A percentile compares a stretch with the other conserved stretches of the same genome.
These are phyloP conservation scores for Rambutsinella grinnellia DNA, from an alignment of 2,888 invertebrate genomes.

Conservation along the genomic window DNA sequence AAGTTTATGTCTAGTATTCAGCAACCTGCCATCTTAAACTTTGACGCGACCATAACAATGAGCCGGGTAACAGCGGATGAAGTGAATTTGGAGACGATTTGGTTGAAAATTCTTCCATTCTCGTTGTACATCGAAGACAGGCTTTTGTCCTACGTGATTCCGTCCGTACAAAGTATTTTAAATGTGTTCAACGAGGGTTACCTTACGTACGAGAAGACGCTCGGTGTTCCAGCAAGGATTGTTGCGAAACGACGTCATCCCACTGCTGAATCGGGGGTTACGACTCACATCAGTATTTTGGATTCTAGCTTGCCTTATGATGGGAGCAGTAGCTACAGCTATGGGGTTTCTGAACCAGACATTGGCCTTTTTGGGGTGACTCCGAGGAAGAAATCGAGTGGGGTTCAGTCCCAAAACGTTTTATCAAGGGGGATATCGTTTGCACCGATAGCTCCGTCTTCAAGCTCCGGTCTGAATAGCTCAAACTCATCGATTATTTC, in stretches of 20 bases:
- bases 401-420: not conserved
- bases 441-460: slow-evolving; percentile 22
- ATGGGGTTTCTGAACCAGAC: too few species aligned
- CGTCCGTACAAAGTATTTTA: slow-evolving; percentile 44
- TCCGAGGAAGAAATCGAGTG: not conserved
- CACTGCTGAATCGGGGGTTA: not conserved
- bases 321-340: too few species aligned
- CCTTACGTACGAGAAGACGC: slow-evolving; percentile 8
- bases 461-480: slow-evolving; percentile 41
- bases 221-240: not conserved
- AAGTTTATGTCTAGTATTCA: slow-evolving; percentile 18
- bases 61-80: slow-evolving; percentile 21
- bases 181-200: slow-evolving; percentile 46
- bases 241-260: not conserved
- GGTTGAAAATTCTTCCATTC: slow-evolving; percentile 46
- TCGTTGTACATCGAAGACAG: slow-evolving; percentile 58
- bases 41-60: slow-evolving; percentile 30
- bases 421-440: slow-evolving; percentile 32
- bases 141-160: slow-evolving; percentile 49
- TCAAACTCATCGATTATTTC: slow-evolving; percentile 43
- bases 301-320: not conserved
- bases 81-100: slow-evolving; percentile 36
- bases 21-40: not conserved
- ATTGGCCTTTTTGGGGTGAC: not conserved
- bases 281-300: not conserved